A percentile compares a stretch with the other conserved stretches of the same genome.
phyloP scores from a whole-genome alignment of 2,113 vertebrate species.

The Oryzias celebensis region DNA sequence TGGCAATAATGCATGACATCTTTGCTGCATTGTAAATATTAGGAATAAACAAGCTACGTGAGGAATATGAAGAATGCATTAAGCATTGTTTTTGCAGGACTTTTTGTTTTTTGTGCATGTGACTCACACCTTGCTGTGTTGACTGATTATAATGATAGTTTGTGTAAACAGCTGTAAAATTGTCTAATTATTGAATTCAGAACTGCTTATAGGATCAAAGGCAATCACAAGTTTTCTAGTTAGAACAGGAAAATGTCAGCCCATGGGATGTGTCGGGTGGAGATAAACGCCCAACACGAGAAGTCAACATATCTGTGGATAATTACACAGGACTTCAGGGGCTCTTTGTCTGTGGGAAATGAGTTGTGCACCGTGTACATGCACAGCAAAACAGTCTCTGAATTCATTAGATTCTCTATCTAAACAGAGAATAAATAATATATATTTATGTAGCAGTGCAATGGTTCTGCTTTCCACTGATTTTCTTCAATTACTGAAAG shows the following conservation, averaged over 20 bases:
- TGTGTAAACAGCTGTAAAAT: constrained; percentile 34
- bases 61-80: not conserved
- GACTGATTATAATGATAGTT: constrained; percentile 27
- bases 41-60: not conserved
- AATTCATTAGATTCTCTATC: constrained; percentile 27
- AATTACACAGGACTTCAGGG: constrained; percentile 54
- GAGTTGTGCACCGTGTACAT: constrained; percentile 35
- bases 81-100: not conserved
- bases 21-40: not conserved
- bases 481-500: constrained; percentile 45
- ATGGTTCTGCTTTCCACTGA: constrained; percentile 21
- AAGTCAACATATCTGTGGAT: constrained; percentile 46
- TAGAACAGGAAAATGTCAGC: constrained; percentile 32
- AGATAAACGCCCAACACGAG: constrained; percentile 55
- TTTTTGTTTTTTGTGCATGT: not conserved
- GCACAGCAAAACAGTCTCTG: constrained; percentile 27
- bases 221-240: constrained; percentile 8
- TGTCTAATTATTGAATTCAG: constrained; percentile 39
- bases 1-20: not conserved
- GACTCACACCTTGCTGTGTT: not conserved
- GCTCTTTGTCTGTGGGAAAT: constrained; percentile 52
- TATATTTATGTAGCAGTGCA: constrained; percentile 11
- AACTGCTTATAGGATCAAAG: constrained; percentile 51
- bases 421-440: constrained; percentile 45
- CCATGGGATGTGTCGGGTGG: constrained; percentile 48